Base-by-base conservation (phyloP, 2,888 invertebrate species). In the Agriopis marginaria region DNA sequence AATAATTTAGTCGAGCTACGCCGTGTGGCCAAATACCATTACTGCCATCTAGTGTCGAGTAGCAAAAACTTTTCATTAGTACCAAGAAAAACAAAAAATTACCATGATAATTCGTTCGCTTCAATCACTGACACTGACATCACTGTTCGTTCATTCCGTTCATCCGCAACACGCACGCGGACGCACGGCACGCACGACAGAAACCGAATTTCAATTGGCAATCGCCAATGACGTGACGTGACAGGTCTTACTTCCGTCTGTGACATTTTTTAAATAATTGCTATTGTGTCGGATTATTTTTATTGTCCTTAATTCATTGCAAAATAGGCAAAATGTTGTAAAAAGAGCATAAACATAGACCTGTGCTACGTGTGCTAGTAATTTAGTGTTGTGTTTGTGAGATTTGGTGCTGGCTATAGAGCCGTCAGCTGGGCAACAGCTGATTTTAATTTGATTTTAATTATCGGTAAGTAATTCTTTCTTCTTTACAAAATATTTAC, bases 321-420 rank as follows among this genome's bases (percentile, higher is more conserved):
- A 58, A 58, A 45, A 12, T 45, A 58, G 7, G 32, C 23, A 12
- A 56, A 56, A 56, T 45, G 32, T 58, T 58, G 12, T 47, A 47
- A 58, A 58, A 58, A 45, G 23, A 23, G 23, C 23, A 9, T 23
- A 12, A 32, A n/a, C 23, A 47, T 58, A 12, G 12, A 45, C 6
- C 11, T 23, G 44, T 58, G 58, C 7, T 23, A 58, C 58, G 14
- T 50, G 14, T 40, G 14, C 40, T 61, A 17, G 3, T 54, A 47
- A 32, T 56, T 49, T 47, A n/a, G 63, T 67, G 58, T 51, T 63
- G 62, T 67, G 62, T 61, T 55, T 61, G 54, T 61, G 47, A 61
- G 66, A 40, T 60, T 17, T 61, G n/a, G n/a, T 49, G 66, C n/a
- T 42, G 23, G 4, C 47, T 49, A 8, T 32, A n/a, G 23, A 40